Percentiles rank a stretch among this genome's conserved stretches.
Conservation (phyloP, 2,797 vertebrate genomes). For the Oreochromis mossambicus region DNA sequence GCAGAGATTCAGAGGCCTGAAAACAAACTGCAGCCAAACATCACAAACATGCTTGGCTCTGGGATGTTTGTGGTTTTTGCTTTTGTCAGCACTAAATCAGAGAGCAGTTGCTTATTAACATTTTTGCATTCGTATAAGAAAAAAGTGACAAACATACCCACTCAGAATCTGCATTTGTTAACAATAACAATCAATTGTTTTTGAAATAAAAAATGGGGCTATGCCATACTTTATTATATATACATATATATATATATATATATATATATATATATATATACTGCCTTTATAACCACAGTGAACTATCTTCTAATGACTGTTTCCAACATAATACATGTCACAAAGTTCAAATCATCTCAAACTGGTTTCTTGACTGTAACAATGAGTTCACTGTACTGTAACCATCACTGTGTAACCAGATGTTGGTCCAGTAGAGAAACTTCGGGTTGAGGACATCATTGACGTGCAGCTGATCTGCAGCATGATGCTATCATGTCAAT, state of each 20-base stretch:
- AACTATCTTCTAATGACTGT: too few relatives aligned
- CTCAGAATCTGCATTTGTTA: neutral
- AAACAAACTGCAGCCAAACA: neutral
- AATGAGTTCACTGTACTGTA: too few relatives aligned
- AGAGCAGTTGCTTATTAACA: neutral
- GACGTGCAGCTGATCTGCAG: neutral
- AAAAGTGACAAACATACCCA: neutral
- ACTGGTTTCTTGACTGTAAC: neutral
- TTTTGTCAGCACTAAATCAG: neutral
- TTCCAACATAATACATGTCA: too few relatives aligned
- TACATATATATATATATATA: too few relatives aligned
- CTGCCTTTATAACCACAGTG: neutral
- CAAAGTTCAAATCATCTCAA: too few relatives aligned
- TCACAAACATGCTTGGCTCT: neutral
- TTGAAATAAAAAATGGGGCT: neutral
- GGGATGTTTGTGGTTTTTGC: neutral
- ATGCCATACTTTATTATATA: neutral
- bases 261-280: too few relatives aligned
- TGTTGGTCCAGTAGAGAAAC: too few relatives aligned
- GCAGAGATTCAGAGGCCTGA: neutral
- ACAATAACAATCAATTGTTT: neutral
- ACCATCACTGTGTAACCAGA: too few relatives aligned
- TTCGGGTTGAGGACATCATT: neutral
- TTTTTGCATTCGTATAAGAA: neutral
- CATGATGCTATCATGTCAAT: neutral